phyloP scores from a whole-genome alignment of 2,888 invertebrate species.

The Drosophila phalerata region DNA sequence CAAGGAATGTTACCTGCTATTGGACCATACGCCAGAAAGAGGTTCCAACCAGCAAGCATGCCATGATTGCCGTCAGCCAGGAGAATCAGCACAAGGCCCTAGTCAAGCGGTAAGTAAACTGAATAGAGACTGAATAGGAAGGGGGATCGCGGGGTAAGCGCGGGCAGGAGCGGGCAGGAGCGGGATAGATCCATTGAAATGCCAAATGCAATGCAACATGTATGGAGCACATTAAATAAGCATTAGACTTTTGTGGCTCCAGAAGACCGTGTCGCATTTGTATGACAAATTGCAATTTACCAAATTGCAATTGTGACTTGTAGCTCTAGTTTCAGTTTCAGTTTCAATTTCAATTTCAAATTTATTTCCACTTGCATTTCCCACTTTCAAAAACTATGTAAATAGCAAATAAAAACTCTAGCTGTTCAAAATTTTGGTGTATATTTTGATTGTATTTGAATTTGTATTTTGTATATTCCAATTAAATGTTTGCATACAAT shows the following conservation, averaged over 20 bases:
- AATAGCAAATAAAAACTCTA: slow-evolving; percentile 13
- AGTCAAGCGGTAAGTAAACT: slow-evolving; percentile 82
- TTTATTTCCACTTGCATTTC: slow-evolving; percentile 27
- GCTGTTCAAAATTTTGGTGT: slow-evolving; percentile 2
- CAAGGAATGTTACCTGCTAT: slow-evolving; percentile 95
- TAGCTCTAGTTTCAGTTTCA: slow-evolving; percentile 5
- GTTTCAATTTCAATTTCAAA: slow-evolving; percentile 9
- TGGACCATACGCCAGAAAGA: slow-evolving; percentile 94
- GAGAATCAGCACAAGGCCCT: slow-evolving; percentile 88
- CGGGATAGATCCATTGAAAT: slow-evolving; percentile 33
- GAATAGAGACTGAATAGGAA: not conserved
- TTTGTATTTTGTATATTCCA: slow-evolving; percentile 66
- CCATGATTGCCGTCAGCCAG: slow-evolving; percentile 94
- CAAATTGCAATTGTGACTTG: slow-evolving; percentile 66
- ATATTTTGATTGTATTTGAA: slow-evolving; percentile 14
- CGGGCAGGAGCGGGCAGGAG: too few species aligned
- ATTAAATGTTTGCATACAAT: slow-evolving; percentile 67
- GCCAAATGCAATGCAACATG: slow-evolving; percentile 52
- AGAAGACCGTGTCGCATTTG: slow-evolving; percentile 55
- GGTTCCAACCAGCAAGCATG: slow-evolving; percentile 95
- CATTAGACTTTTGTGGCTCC: slow-evolving; percentile 66
- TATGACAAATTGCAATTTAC: slow-evolving; percentile 79
- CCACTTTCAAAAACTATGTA: slow-evolving; percentile 28
- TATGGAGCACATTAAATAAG: slow-evolving; percentile 74
- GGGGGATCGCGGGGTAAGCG: not conserved